Base-by-base conservation (phyloP, 1,140 invertebrate species). In the Akabosia matsudoensis region DNA sequence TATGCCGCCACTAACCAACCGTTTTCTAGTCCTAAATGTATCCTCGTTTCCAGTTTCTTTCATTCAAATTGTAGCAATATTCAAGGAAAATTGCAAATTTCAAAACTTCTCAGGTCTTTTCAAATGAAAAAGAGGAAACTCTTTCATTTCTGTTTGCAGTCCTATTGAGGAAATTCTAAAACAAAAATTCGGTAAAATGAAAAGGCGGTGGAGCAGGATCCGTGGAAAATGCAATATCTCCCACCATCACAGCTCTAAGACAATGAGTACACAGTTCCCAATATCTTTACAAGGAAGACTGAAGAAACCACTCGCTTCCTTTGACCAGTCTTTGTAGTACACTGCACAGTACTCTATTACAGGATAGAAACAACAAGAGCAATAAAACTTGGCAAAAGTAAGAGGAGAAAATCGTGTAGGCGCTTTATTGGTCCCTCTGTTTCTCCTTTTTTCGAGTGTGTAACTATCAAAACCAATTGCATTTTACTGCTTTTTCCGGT, bases 11-110 rank as follows among this genome's bases (percentile, higher is more conserved):
- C n/a, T n/a, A n/a, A n/a, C n/a, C n/a, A n/a, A n/a, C n/a, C n/a
- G n/a, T n/a, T n/a, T n/a, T n/a, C n/a, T n/a, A n/a, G n/a, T n/a
- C n/a, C n/a, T n/a, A n/a, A n/a, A n/a, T n/a, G n/a, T n/a, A n/a
- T n/a, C n/a, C n/a, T n/a, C n/a, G n/a, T n/a, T n/a, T n/a, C n/a
- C n/a, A n/a, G n/a, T n/a, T n/a, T n/a, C n/a, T n/a, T n/a, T n/a
- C n/a, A n/a, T n/a, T n/a, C n/a, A n/a, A n/a, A n/a, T 22, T 67
- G 61, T 67, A 67, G 61, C 61, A 31, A 67, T 67, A 30, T 67
- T 67, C 26, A 67, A 30, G 7, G 61, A 67, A n/a, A n/a, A 67
- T 67, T 67, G 54, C 54, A 56, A 56, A 56, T 56, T 56, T 56
- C 13, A 56, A 56, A 56, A 4, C 13, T 67, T 30, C 61, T n/a